Evolutionary conservation across 1,140 invertebrate species (phyloP).

Genomic region (Cydia splendana): DNA sequence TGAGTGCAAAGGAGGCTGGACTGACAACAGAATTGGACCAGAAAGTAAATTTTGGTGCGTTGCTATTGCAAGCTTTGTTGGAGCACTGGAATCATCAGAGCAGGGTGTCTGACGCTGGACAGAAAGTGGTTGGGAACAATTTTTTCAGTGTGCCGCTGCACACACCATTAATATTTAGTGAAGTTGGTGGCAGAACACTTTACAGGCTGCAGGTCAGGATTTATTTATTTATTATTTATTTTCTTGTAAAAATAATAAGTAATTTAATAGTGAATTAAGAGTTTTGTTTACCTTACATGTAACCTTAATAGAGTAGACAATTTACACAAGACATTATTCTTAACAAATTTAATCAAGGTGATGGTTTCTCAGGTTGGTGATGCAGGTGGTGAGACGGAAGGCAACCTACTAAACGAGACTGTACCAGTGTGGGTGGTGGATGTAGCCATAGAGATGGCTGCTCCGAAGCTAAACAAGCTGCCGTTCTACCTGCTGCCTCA

Average conservation of each 20-base stretch:
- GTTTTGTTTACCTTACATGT: too few relatives aligned
- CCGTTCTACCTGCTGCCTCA: constrained; percentile 98
- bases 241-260: too few relatives aligned
- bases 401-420: constrained; percentile 94
- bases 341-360: not conserved
- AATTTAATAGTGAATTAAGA: too few relatives aligned
- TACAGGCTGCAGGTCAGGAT: constrained; percentile 80
- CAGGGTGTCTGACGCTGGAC: constrained; percentile 83
- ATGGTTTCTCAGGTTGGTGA: constrained; percentile 87
- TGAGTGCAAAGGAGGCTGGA: constrained; percentile 96
- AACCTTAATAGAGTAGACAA: too few relatives aligned
- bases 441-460: constrained; percentile 95
- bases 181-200: constrained; percentile 96
- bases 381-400: constrained; percentile 97
- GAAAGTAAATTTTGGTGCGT: constrained; percentile 98
- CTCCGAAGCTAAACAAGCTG: constrained; percentile 98
- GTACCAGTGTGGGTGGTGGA: constrained; percentile 98
- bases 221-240: not conserved
- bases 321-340: constrained; percentile 20
- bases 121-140: constrained; percentile 86
- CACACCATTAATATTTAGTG: constrained; percentile 98
- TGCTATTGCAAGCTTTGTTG: constrained; percentile 95
- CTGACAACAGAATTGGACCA: constrained; percentile 91
- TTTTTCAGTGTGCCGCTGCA: constrained; percentile 97
- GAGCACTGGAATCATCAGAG: constrained; percentile 94